These are phyloP conservation scores for Molossus molossus DNA, from an alignment of 2,797 vertebrate genomes.

Conservation along the genomic window DNA sequence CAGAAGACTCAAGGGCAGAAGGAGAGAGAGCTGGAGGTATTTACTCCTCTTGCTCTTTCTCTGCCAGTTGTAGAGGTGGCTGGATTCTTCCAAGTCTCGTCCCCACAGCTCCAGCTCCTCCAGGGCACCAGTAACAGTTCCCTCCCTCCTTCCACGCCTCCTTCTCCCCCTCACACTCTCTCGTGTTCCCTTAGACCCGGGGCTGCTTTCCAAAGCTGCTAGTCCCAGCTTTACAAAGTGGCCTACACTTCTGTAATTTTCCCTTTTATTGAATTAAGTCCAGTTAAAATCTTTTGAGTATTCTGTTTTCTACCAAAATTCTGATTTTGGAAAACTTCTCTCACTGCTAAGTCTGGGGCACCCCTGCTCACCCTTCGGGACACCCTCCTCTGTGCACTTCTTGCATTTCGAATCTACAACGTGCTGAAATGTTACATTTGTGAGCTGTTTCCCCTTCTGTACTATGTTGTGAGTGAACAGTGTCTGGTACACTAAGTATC, in stretches of 20 bases:
- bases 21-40: background rate
- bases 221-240: background rate
- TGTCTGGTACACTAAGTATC: background rate
- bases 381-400: background rate
- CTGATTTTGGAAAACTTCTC: background rate
- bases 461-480: background rate
- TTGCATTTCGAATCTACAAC: background rate
- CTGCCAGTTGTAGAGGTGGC: background rate
- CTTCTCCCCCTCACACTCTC: background rate
- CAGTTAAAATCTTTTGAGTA: background rate
- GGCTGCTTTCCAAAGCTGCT: background rate
- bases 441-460: background rate
- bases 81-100: background rate
- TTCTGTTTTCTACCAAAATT: background rate
- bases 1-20: background rate
- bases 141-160: background rate
- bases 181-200: background rate
- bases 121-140: background rate
- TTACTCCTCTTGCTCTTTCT: background rate
- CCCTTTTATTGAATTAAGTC: constrained; percentile 4
- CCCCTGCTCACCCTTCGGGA: background rate
- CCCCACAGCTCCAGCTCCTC: background rate
- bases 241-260: background rate
- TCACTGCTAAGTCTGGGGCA: background rate
- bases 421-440: background rate